Base-by-base conservation (phyloP, 2,888 invertebrate species). In the Phorcus lineatus region DNA sequence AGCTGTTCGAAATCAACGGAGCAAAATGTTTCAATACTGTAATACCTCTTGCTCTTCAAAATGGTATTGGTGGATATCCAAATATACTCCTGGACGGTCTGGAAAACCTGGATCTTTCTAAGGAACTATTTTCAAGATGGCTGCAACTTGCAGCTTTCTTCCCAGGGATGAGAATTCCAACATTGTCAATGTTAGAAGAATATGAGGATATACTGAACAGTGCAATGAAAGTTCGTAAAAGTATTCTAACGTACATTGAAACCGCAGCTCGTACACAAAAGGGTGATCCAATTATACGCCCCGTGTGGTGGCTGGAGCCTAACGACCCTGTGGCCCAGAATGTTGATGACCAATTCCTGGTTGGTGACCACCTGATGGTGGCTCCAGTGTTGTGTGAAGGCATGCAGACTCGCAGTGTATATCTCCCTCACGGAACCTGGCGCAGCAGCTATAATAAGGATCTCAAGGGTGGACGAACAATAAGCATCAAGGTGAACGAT, bases 141-240 rank as follows among this genome's bases (percentile, higher is more conserved):
- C 79, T 85, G 53, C 85, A 85, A 75, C 80, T 85, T 31, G 81
- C 83, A 13, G 79, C 84, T n/a, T 84, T 85, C 78, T 85, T 83
- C 80, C 85, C 85, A 1, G 83, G 83, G 0, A 17, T 84, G 17
- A 74, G 82, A 47, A 80, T 85, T 52, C 85, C 85, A n/a, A 82
- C 78, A 40, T 77, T 84, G 36, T 83, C 80, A 17, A 77, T 78
- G 31, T 55, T 85, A 36, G 47, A 66, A 2, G 78, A 47, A n/a
- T 24, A 79, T 6, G 31, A 22, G 17, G 47, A 57, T 47, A 62
- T 77, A 4, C 24, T 40, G 16, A 47, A 47, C 36, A 75, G 54
- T 54, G 24, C 55, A 47, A 36, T 77, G 22, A 66, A 66, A 53
- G 57, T 83, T 11, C 74, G 84, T 7, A 76, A 70, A 53, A 36